Conservation (phyloP, 2,113 vertebrate genomes). For the Rafetus swinhoei region DNA sequence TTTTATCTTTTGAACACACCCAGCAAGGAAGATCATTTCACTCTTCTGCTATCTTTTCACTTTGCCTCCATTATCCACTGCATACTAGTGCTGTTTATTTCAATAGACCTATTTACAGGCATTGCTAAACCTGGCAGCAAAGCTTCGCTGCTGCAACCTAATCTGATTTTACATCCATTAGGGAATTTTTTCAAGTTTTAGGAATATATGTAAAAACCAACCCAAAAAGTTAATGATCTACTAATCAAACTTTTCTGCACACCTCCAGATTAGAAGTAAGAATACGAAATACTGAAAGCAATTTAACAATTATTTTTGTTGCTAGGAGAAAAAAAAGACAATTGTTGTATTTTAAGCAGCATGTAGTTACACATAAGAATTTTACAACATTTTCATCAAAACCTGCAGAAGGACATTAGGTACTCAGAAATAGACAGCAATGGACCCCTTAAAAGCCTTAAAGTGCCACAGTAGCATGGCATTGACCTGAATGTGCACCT, state of each 20-base stretch:
- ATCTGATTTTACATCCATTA: not conserved
- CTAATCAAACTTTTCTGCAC: not conserved
- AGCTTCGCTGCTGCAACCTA: not conserved
- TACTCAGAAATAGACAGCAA: not conserved
- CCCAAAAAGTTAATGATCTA: not conserved
- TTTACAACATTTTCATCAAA: not conserved
- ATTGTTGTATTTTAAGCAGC: not conserved
- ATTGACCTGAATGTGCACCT: not conserved
- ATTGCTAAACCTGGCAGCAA: not conserved
- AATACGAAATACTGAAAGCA: not conserved
- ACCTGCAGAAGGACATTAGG: not conserved
- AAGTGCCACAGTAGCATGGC: not conserved
- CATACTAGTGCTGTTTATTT: not conserved
- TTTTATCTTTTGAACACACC: not conserved
- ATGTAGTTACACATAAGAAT: not conserved
- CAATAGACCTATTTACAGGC: not conserved
- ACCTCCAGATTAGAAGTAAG: not conserved
- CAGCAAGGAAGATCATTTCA: not conserved
- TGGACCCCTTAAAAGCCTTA: not conserved
- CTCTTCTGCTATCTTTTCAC: not conserved
- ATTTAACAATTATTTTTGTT: constrained; percentile 21
- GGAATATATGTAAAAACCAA: not conserved
- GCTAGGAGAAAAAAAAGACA: not conserved
- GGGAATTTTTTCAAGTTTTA: not conserved
- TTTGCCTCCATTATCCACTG: not conserved